Percentiles rank a stretch among this genome's conserved stretches.
Evolutionary conservation across 92 coral and sea anemone genomes (phyloP).

Genomic region (Palythoa heliodiscus): DNA sequence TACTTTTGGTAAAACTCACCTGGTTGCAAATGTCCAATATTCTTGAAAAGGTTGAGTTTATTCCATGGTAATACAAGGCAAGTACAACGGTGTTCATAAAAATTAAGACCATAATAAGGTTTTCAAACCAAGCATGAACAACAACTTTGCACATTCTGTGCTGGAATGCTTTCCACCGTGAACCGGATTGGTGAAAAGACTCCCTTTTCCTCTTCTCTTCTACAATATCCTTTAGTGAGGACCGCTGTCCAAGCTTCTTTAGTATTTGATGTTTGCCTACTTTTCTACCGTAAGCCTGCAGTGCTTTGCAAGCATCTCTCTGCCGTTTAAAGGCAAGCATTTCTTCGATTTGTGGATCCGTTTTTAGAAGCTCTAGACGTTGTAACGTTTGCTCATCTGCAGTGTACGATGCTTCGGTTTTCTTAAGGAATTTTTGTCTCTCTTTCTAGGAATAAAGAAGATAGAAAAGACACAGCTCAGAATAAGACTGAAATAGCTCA

Average conservation of each 20-base stretch:
- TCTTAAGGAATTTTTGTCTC: conserved; percentile 57
- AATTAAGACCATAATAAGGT: conserved; percentile 64
- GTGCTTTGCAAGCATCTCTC: not conserved
- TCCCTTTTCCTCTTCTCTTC: conserved; percentile 13
- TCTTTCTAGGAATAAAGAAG: conserved; percentile 49
- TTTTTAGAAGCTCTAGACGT: conserved; percentile 55
- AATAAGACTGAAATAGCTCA: no score
- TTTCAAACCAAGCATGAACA: conserved; percentile 69
- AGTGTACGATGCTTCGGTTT: conserved; percentile 70
- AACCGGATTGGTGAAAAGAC: not conserved
- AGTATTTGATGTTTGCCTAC: not conserved
- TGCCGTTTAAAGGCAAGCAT: conserved; percentile 21
- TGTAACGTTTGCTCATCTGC: conserved; percentile 68
- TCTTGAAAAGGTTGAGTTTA: conserved; percentile 56
- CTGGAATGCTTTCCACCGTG: conserved; percentile 35
- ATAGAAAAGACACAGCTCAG: no score
- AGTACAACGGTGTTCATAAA: conserved; percentile 80
- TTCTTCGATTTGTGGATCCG: conserved; percentile 18
- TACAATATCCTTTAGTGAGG: conserved; percentile 8
- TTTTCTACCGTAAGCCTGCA: not conserved
- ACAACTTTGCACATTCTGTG: conserved; percentile 43
- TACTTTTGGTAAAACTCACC: conserved; percentile 34
- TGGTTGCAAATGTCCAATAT: conserved; percentile 68
- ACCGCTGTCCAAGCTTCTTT: conserved; percentile 15
- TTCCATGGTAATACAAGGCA: conserved; percentile 75